These are phyloP conservation scores for Sebastes ruberrimus DNA, from an alignment of 2,797 vertebrate genomes.

Conservation along the genomic window DNA sequence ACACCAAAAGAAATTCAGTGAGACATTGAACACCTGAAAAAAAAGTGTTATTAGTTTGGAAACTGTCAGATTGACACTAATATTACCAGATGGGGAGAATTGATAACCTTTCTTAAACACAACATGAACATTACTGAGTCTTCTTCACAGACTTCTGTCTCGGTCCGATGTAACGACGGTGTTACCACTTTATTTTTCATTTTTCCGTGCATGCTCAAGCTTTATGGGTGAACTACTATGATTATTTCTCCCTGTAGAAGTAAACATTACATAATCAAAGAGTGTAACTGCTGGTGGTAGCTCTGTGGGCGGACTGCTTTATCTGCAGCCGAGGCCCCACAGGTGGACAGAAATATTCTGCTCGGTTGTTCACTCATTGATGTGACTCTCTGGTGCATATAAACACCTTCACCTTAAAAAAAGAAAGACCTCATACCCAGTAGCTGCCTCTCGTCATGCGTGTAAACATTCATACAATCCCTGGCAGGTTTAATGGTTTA, in stretches of 20 bases:
- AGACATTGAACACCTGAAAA: not conserved
- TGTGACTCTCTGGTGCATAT: not conserved
- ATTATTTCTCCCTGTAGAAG: not conserved
- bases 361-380: conserved; percentile 6
- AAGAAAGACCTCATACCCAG: not conserved
- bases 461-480: not conserved
- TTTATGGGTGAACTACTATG: not conserved
- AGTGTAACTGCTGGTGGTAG: not conserved
- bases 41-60: not conserved
- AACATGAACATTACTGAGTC: not conserved
- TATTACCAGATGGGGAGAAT: not conserved
- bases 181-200: not conserved
- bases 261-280: conserved; percentile 1
- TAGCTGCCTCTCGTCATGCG: not conserved
- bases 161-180: not conserved
- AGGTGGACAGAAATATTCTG: conserved; percentile 12
- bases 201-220: not conserved
- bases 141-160: not conserved
- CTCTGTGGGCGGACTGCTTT: not conserved
- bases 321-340: conserved; percentile 2
- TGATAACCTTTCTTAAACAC: not conserved
- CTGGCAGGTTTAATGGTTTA: not conserved
- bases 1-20: not conserved
- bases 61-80: not conserved
- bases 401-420: not conserved